phyloP scores from a whole-genome alignment of 2,797 vertebrate species.

The Sardinella longiceps region DNA sequence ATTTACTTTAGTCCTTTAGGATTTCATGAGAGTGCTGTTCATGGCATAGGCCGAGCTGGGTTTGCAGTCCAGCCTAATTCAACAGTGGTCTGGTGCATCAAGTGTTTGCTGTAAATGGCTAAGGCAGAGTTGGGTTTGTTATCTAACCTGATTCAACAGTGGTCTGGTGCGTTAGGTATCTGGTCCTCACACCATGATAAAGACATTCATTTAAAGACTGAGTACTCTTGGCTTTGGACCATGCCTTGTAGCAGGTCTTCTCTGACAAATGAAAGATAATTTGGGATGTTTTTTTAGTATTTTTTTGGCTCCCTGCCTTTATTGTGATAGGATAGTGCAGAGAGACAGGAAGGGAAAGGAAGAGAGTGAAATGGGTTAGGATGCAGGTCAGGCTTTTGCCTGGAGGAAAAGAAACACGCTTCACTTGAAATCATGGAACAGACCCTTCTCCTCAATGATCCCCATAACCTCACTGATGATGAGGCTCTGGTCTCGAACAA shows the following conservation, averaged over 20 bases:
- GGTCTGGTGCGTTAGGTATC: background rate
- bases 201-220: background rate
- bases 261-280: background rate
- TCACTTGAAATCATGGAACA: background rate
- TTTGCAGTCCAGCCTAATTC: background rate
- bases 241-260: background rate
- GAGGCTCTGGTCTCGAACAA: too few species aligned
- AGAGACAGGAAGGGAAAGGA: too few species aligned
- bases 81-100: background rate
- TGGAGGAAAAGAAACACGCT: background rate
- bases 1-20: background rate
- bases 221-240: too few species aligned
- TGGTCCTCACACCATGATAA: background rate
- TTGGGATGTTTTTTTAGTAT: too few species aligned
- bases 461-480: background rate
- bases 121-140: background rate
- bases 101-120: background rate
- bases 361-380: too few species aligned
- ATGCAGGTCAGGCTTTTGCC: too few species aligned
- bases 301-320: too few species aligned
- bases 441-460: background rate
- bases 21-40: background rate
- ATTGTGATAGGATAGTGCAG: too few species aligned
- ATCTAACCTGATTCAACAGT: background rate
- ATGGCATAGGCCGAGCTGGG: background rate